phyloP scores from a whole-genome alignment of 2,888 invertebrate genomes.

The Stegana nigrithorax region DNA sequence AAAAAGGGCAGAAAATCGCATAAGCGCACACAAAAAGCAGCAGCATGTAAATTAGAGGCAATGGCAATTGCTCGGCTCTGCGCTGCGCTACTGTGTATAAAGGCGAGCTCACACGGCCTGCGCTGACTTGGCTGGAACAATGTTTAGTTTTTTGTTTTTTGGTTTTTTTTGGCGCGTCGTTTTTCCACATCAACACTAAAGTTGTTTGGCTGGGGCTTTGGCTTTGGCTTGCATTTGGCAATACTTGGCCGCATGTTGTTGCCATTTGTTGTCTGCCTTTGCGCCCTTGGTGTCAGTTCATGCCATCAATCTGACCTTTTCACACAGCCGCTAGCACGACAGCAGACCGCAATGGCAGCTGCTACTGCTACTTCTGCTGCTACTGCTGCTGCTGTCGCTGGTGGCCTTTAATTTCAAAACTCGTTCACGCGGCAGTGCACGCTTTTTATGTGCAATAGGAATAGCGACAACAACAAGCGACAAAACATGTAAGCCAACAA shows the following conservation, averaged over 20 bases:
- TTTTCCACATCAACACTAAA: background rate
- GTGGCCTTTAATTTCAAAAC: slow-evolving; percentile 60
- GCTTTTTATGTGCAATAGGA: slow-evolving; percentile 23
- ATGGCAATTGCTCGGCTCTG: background rate
- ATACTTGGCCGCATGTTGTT: slow-evolving; percentile 31
- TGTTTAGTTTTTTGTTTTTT: slow-evolving; percentile 38
- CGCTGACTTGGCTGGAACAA: too few relatives aligned
- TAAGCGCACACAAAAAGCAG: slow-evolving; percentile 19
- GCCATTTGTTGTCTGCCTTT: slow-evolving; percentile 42
- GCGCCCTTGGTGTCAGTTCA: slow-evolving; percentile 42
- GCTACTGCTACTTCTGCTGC: slow-evolving; percentile 33
- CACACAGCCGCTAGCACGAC: slow-evolving; percentile 30
- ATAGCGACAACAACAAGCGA: too few relatives aligned
- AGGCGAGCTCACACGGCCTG: too few relatives aligned
- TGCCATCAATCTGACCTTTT: slow-evolving; percentile 57
- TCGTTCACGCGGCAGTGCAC: slow-evolving; percentile 54
- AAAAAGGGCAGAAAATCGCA: too few relatives aligned
- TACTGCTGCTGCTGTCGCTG: background rate
- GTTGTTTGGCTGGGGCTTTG: slow-evolving; percentile 43
- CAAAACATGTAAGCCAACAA: too few relatives aligned
- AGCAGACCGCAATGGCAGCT: slow-evolving; percentile 25
- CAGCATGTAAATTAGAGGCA: slow-evolving; percentile 57
- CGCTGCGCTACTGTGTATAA: slow-evolving; percentile 10
- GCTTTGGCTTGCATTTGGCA: slow-evolving; percentile 59
- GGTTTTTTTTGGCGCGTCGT: background rate